Conservation (phyloP, 2,888 invertebrate genomes). For the Sipha maydis region DNA sequence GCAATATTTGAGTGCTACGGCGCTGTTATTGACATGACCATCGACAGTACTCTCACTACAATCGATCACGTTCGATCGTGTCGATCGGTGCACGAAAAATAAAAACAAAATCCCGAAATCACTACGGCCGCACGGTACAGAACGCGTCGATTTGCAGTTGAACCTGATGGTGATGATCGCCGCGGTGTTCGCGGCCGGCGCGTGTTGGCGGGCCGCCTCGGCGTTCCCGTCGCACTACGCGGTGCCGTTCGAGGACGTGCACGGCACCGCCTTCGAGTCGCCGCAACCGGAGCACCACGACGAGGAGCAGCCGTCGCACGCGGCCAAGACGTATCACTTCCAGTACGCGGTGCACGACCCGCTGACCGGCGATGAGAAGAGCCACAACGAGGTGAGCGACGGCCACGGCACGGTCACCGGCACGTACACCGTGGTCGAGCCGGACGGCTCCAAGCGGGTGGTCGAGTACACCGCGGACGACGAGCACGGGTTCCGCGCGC, state of each 20-base stretch:
- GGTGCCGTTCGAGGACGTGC: background rate
- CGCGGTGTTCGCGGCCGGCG: background rate
- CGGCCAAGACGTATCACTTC: conserved; percentile 27
- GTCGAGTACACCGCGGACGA: conserved; percentile 56
- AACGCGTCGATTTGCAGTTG: background rate
- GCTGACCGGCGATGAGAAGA: conserved; percentile 42
- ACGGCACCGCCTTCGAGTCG: background rate
- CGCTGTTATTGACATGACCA: no score
- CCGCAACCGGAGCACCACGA: background rate
- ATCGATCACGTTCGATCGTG: no score
- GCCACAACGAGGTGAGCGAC: conserved; percentile 36
- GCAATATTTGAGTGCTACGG: no score
- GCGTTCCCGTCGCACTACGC: background rate
- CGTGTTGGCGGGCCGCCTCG: background rate
- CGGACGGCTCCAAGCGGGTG: conserved; percentile 49
- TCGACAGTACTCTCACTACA: no score
- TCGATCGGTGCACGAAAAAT: no score
- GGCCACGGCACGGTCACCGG: conserved; percentile 43
- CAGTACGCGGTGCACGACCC: conserved; percentile 47
- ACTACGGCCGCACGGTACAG: no score
- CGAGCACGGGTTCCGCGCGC: conserved; percentile 39
- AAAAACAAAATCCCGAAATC: no score
- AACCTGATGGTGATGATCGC: background rate
- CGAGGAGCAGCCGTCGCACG: background rate
- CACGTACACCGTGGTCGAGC: conserved; percentile 40